phyloP scores from a whole-genome alignment of 2,797 vertebrate genomes.

The Meriones psammophilus region DNA sequence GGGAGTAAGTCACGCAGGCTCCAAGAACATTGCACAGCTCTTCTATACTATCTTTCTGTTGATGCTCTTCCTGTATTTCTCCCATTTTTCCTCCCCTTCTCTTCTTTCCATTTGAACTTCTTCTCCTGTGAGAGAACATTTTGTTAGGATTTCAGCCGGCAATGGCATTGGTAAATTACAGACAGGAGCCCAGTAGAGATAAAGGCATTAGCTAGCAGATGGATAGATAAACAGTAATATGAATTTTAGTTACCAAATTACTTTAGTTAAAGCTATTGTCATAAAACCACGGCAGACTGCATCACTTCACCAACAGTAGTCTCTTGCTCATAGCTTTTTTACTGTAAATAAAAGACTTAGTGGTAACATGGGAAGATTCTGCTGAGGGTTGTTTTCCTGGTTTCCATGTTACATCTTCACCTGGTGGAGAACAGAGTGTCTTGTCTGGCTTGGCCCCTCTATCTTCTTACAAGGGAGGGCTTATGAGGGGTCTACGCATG shows the following conservation, averaged over 20 bases:
- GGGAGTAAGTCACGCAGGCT: not conserved
- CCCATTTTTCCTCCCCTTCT: not conserved
- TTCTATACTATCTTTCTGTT: not conserved
- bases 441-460: not conserved
- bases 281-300: not conserved
- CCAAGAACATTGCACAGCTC: rapidly evolving
- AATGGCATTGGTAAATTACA: not conserved
- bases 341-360: no score
- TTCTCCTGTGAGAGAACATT: not conserved
- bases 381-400: not conserved
- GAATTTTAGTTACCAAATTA: not conserved
- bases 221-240: not conserved
- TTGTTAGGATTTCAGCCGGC: not conserved
- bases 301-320: not conserved
- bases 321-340: no score
- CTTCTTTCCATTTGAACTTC: not conserved
- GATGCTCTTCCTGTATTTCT: rapidly evolving
- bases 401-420: not conserved
- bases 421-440: not conserved
- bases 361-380: not conserved
- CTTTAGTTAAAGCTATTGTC: not conserved
- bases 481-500: not conserved
- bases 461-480: not conserved
- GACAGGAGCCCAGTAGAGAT: not conserved
- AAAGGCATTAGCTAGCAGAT: not conserved